Evolutionary conservation across 2,797 vertebrate species (phyloP).

Genomic region (Enteromius argenteus): DNA sequence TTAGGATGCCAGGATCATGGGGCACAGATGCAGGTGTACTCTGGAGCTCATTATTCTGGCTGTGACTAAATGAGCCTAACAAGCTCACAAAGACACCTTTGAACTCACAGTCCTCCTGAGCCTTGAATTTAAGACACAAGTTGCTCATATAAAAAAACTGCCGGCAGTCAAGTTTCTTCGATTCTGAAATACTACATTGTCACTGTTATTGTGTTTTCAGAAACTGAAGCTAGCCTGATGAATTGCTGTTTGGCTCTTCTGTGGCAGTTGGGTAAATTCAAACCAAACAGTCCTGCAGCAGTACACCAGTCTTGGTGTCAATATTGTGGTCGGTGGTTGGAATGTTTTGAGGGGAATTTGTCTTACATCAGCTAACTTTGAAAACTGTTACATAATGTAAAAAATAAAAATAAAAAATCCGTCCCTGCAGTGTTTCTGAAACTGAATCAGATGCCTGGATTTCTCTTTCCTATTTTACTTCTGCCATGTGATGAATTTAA

Average conservation of each 20-base stretch:
- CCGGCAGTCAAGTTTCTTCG: background rate
- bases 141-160: constrained; percentile 15
- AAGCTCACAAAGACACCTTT: constrained; percentile 59
- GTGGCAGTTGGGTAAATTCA: constrained; percentile 31
- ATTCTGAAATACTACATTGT: constrained; percentile 17
- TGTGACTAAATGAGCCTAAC: constrained; percentile 61
- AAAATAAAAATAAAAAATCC: background rate
- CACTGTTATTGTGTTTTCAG: constrained; percentile 32
- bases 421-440: background rate
- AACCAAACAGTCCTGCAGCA: constrained; percentile 37
- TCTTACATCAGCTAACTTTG: constrained; percentile 6
- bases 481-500: background rate
- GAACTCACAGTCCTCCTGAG: constrained; percentile 52
- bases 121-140: constrained; percentile 31
- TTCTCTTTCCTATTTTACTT: background rate
- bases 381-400: background rate
- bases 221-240: constrained; percentile 18
- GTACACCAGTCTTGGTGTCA: constrained; percentile 47
- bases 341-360: constrained; percentile 33
- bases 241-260: constrained; percentile 24
- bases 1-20: constrained; percentile 54
- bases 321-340: constrained; percentile 28
- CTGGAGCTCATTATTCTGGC: constrained; percentile 63
- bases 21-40: constrained; percentile 61
- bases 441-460: background rate